These are phyloP conservation scores for Coracopsis vasa DNA, from an alignment of 2,113 vertebrate species.

Conservation along the genomic window DNA sequence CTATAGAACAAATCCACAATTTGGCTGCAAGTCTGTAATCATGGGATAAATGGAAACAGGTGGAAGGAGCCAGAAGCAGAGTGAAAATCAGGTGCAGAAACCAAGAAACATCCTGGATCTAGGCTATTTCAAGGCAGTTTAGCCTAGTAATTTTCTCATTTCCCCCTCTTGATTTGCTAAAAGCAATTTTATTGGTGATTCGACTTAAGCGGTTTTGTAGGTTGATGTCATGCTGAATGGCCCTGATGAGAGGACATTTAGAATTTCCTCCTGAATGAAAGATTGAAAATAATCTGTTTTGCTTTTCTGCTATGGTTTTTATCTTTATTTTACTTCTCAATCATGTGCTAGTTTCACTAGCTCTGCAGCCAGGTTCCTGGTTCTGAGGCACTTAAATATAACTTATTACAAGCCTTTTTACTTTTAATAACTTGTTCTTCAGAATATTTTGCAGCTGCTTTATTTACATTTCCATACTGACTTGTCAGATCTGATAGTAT, in stretches of 20 bases:
- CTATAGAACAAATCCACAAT: neutral
- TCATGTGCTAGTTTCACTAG: neutral
- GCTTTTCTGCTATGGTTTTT: neutral
- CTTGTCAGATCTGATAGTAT: neutral
- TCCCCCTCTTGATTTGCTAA: neutral
- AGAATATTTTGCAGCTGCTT: neutral
- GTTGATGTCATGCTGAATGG: neutral
- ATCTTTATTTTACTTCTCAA: neutral
- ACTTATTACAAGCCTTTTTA: neutral
- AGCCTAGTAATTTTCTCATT: neutral
- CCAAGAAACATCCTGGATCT: neutral
- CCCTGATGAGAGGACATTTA: accelerated
- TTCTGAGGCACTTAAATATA: neutral
- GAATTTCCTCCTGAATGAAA: neutral
- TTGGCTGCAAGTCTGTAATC: neutral
- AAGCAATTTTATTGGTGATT: neutral
- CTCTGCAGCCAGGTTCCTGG: neutral
- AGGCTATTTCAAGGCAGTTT: neutral
- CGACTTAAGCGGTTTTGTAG: neutral
- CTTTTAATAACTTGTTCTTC: neutral
- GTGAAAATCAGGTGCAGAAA: neutral
- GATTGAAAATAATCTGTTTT: neutral
- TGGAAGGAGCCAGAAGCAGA: neutral
- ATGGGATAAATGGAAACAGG: neutral
- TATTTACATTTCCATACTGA: neutral